Evolutionary conservation across 2,113 vertebrate species (phyloP).

Genomic region (Megaceryle maxima): DNA sequence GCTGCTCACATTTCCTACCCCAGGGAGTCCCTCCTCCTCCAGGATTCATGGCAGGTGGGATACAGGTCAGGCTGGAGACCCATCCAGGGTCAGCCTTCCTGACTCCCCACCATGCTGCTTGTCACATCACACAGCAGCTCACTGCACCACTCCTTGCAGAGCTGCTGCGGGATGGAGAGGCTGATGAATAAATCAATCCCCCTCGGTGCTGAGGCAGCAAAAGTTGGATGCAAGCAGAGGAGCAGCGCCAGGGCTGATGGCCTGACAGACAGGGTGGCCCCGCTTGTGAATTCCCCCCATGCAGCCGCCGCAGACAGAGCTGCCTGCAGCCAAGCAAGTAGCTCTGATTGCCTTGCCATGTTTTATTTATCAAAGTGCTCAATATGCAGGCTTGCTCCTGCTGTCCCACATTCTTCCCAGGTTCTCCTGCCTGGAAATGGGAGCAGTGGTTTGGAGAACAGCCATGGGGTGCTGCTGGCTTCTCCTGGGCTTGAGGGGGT

Average conservation of each 20-base stretch:
- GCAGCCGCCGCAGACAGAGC: not conserved
- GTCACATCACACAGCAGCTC: not conserved
- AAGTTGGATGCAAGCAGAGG: slow-evolving; percentile 5
- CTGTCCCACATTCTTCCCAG: slow-evolving; percentile 15
- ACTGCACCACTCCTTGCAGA: slow-evolving; percentile 25
- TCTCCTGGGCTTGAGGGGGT: not conserved
- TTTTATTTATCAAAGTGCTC: slow-evolving; percentile 61
- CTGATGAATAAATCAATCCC: slow-evolving; percentile 65
- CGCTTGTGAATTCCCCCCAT: not conserved
- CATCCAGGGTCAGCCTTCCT: not conserved
- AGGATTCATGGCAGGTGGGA: not conserved
- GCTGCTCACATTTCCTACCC: not conserved
- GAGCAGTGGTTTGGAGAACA: not conserved
- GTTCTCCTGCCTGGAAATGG: slow-evolving; percentile 8
- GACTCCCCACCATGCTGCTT: not conserved
- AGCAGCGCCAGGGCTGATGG: not conserved
- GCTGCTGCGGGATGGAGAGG: slow-evolving; percentile 15
- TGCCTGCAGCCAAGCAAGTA: slow-evolving; percentile 31
- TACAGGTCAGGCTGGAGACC: not conserved
- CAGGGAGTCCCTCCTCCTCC: not conserved
- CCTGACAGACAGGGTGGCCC: not conserved
- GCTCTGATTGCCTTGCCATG: slow-evolving; percentile 30
- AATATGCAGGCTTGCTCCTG: not conserved
- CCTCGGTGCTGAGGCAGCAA: slow-evolving; percentile 46
- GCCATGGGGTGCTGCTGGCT: not conserved